These are phyloP conservation scores for Pteropus rufus DNA, from an alignment of 2,797 vertebrate genomes.

Conservation along the genomic window DNA sequence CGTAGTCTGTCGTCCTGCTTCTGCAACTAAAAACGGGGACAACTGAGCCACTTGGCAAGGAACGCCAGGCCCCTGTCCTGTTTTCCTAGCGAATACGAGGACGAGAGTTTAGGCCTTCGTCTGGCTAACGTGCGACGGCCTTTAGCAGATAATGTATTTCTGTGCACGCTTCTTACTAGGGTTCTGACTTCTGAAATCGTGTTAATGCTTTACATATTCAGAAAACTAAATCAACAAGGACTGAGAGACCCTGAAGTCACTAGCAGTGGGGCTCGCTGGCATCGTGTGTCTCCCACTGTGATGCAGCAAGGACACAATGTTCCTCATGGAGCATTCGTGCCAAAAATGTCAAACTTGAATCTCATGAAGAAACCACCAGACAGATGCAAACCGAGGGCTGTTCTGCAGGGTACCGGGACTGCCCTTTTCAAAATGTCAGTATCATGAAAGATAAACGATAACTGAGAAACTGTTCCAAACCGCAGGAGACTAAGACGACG, in stretches of 20 bases:
- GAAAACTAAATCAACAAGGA: neutral
- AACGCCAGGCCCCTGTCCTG: rapidly evolving
- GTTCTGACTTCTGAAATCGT: neutral
- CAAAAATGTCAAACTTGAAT: neutral
- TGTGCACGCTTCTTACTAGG: neutral
- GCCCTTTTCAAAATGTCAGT: neutral
- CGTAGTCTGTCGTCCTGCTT: constrained; percentile 83
- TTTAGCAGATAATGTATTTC: neutral
- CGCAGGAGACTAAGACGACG: neutral
- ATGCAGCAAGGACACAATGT: rapidly evolving
- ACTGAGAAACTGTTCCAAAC: neutral
- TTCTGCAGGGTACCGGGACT: neutral
- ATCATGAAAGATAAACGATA: neutral
- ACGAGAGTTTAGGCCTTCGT: rapidly evolving
- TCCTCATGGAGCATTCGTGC: neutral
- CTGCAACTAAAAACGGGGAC: constrained; percentile 85
- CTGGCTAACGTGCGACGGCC: neutral
- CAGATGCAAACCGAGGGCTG: neutral
- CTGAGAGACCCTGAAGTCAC: neutral
- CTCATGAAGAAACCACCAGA: neutral
- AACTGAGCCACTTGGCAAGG: rapidly evolving
- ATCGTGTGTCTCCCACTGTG: rapidly evolving
- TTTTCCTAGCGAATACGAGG: rapidly evolving
- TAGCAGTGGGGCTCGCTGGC: rapidly evolving
- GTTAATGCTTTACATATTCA: neutral